Percentiles rank a stretch among this genome's conserved stretches.
phyloP scores from a whole-genome alignment of 1,140 invertebrate species.

The Ostrea edulis region DNA sequence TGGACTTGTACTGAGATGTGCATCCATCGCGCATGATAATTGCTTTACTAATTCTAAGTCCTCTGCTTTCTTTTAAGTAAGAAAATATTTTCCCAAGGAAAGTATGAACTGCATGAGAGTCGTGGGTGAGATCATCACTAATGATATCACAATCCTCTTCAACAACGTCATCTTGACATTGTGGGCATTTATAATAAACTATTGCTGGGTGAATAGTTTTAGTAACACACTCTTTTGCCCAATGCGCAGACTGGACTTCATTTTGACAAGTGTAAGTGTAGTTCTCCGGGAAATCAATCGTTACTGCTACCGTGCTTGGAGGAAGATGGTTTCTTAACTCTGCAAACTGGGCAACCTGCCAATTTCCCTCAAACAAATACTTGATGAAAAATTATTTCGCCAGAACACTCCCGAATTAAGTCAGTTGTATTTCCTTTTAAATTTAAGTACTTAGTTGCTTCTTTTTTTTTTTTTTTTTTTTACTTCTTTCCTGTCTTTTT shows the following conservation, averaged over 20 bases:
- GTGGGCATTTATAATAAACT: constrained; percentile 41
- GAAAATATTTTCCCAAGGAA: constrained; percentile 3
- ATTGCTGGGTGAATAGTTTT: constrained; percentile 49
- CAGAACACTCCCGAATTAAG: too few relatives aligned
- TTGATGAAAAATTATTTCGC: too few relatives aligned
- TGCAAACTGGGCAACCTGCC: too few relatives aligned
- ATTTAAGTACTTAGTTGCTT: too few relatives aligned
- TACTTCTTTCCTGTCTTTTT: too few relatives aligned
- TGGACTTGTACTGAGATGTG: constrained; percentile 42
- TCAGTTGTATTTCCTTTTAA: too few relatives aligned
- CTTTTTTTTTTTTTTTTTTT: too few relatives aligned
- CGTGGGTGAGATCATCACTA: constrained; percentile 41
- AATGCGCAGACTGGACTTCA: constrained; percentile 50
- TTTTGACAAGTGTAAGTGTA: constrained; percentile 50
- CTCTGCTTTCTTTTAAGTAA: background rate
- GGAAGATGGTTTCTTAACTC: too few relatives aligned
- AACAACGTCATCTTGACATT: constrained; percentile 19
- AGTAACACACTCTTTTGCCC: constrained; percentile 50
- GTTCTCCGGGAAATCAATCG: too few relatives aligned
- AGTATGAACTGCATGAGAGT: constrained; percentile 45
- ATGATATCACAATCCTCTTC: constrained; percentile 44
- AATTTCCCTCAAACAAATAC: too few relatives aligned
- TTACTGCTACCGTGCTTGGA: too few relatives aligned
- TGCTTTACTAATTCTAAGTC: constrained; percentile 1
- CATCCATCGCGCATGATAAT: constrained; percentile 48